phyloP scores from a whole-genome alignment of 2,797 vertebrate genomes.

The Acanthurus leucopareius region DNA sequence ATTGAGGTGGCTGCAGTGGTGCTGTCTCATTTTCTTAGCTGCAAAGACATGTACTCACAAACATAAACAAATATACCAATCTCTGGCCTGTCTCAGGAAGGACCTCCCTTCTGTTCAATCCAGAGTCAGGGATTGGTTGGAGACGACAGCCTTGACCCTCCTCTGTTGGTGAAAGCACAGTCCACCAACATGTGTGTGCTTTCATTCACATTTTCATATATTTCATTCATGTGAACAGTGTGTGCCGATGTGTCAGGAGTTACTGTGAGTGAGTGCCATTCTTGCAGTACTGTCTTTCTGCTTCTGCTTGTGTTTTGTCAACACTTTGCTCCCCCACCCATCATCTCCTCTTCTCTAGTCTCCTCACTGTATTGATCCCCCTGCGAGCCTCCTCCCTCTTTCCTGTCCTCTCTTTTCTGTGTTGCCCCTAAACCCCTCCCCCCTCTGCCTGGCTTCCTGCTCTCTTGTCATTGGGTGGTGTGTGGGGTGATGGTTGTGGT shows the following conservation, averaged over 20 bases:
- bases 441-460: constrained; percentile 51
- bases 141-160: neutral
- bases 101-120: constrained; percentile 24
- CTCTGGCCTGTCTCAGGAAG: constrained; percentile 11
- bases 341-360: constrained; percentile 14
- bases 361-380: constrained; percentile 11
- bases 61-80: constrained; percentile 18
- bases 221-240: constrained; percentile 49
- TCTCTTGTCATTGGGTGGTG: constrained; percentile 69
- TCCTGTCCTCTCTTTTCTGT: constrained; percentile 15
- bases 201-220: constrained; percentile 63
- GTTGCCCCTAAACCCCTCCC: constrained; percentile 52
- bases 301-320: constrained; percentile 33
- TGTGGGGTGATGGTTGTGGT: constrained; percentile 80
- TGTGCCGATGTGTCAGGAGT: neutral
- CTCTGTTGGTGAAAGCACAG: constrained; percentile 13
- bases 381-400: constrained; percentile 7
- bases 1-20: constrained; percentile 19
- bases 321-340: constrained; percentile 44
- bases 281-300: neutral
- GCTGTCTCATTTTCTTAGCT: constrained; percentile 38
- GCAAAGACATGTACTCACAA: constrained; percentile 56
- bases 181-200: constrained; percentile 22
- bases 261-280: neutral
- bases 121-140: constrained; percentile 37